Percentiles rank a stretch among this genome's conserved stretches.
Conservation (phyloP, 1,140 invertebrate genomes). For the Nasonia longicornis region DNA sequence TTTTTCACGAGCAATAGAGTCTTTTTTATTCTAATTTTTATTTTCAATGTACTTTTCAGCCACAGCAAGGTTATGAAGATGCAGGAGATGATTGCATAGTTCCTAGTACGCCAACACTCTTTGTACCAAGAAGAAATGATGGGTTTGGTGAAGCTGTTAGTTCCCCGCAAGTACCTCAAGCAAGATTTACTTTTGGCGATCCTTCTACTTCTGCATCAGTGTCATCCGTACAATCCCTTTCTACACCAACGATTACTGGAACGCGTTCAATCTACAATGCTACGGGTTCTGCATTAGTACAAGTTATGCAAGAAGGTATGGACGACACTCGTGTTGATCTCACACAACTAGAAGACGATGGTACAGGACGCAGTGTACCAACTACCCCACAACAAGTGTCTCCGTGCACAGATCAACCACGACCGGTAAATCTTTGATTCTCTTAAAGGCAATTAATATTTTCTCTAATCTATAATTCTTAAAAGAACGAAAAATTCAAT, state of each 20-base stretch:
- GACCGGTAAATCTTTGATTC: constrained; percentile 17
- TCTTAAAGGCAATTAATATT: too few relatives aligned
- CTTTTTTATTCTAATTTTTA: not conserved
- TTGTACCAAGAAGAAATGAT: constrained; percentile 84
- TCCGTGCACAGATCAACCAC: constrained; percentile 68
- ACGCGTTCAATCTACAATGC: constrained; percentile 61
- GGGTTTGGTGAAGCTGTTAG: constrained; percentile 93
- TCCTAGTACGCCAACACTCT: constrained; percentile 89
- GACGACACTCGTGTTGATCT: constrained; percentile 84
- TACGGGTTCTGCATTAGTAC: constrained; percentile 63
- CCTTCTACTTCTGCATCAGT: constrained; percentile 62
- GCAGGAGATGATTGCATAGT: constrained; percentile 90
- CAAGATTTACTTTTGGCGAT: constrained; percentile 81
- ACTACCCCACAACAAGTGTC: constrained; percentile 81
- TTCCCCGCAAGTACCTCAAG: constrained; percentile 82
- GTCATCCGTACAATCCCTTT: constrained; percentile 58
- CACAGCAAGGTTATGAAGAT: constrained; percentile 73
- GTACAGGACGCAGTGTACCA: constrained; percentile 77
- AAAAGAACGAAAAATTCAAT: too few relatives aligned
- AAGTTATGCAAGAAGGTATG: constrained; percentile 75
- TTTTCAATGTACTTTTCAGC: constrained; percentile 51
- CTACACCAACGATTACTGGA: constrained; percentile 53
- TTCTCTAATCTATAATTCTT: too few relatives aligned
- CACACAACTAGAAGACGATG: constrained; percentile 75
- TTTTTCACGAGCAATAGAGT: not conserved